Percentiles rank a stretch among this genome's conserved stretches.
These are phyloP conservation scores for Aquatica leii DNA, from an alignment of 2,888 invertebrate species.

Conservation along the genomic window DNA sequence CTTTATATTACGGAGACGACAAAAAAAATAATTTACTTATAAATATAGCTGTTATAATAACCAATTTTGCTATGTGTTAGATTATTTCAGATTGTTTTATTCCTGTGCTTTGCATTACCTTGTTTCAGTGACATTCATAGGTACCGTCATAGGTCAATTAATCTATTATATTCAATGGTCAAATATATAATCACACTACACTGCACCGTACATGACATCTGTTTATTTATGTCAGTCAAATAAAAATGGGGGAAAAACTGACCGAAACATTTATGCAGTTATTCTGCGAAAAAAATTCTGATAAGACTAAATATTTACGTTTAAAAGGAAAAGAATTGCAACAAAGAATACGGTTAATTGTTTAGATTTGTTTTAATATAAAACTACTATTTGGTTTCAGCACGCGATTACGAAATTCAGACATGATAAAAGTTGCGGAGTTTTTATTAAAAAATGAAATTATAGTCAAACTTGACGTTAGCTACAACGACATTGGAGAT, in stretches of 20 bases:
- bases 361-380: background rate
- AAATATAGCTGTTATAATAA: no score
- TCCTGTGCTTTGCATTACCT: no score
- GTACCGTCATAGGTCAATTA: no score
- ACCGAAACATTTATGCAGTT: conserved; percentile 52
- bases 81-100: no score
- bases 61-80: no score
- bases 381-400: conserved; percentile 37
- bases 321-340: conserved; percentile 64
- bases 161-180: no score
- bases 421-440: conserved; percentile 62
- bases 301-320: conserved; percentile 64
- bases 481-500: conserved; percentile 67
- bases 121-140: no score
- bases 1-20: no score
- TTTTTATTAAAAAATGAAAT: conserved; percentile 62
- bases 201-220: no score
- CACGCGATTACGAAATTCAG: conserved; percentile 61
- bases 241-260: conserved; percentile 27
- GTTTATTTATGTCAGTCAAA: background rate
- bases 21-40: no score
- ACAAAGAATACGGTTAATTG: conserved; percentile 56
- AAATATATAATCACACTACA: no score
- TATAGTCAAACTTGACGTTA: conserved; percentile 64
- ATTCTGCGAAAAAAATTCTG: conserved; percentile 64